Evolutionary conservation across 2,797 vertebrate species (phyloP).

Genomic region (Tapera naevia): DNA sequence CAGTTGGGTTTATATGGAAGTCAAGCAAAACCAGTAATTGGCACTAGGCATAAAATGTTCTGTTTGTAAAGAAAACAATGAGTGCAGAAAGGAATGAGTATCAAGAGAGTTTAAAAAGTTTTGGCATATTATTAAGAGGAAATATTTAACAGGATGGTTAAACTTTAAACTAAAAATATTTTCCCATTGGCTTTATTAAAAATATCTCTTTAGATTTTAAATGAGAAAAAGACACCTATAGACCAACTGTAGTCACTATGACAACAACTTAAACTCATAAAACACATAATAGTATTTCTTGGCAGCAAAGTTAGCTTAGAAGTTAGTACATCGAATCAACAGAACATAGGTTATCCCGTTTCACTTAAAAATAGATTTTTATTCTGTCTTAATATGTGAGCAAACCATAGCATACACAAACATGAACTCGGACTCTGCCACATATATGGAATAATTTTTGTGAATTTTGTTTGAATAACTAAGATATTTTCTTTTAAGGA

Average conservation of each 20-base stretch:
- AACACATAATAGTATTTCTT: not conserved
- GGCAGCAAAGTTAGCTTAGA: not conserved
- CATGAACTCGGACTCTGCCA: not conserved
- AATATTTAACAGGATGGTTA: constrained; percentile 38
- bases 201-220: constrained; percentile 18
- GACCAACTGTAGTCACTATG: not conserved
- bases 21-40: constrained; percentile 23
- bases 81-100: constrained; percentile 31
- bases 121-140: not conserved
- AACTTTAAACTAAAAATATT: constrained; percentile 28
- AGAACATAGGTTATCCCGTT: not conserved
- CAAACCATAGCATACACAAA: not conserved
- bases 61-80: constrained; percentile 61
- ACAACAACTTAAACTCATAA: not conserved
- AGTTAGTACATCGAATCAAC: not conserved
- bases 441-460: not conserved
- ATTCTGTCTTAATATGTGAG: fast-evolving
- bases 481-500: no score
- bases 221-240: constrained; percentile 31
- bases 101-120: constrained; percentile 23
- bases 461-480: not conserved
- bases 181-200: constrained; percentile 13
- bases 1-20: not conserved
- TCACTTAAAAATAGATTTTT: not conserved
- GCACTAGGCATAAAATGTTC: constrained; percentile 18